Base-by-base conservation (phyloP, 1,140 invertebrate genomes). In the Drosophila baimaii region DNA sequence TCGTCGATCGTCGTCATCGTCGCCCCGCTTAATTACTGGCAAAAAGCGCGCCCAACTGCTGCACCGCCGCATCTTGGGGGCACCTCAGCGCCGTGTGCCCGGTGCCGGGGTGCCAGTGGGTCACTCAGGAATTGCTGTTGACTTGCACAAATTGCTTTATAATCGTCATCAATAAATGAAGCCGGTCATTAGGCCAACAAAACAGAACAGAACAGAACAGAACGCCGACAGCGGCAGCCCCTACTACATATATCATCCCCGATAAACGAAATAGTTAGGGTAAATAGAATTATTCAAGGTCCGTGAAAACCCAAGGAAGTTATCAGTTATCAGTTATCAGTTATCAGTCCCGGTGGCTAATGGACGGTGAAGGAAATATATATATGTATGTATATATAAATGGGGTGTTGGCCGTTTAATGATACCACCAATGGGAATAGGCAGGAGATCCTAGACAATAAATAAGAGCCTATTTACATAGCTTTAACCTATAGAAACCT, bases 81-180 rank as follows among this genome's bases (percentile, higher is more conserved):
- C 51, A 75, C 52, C 57, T 61, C 39, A 25, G 21, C 5, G 23
- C 10, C 31, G 7, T n/a, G n/a, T n/a, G n/a, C n/a, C n/a, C n/a
- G n/a, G 21, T 12, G 23, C 10, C 31, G 7, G 23, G 15, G 29
- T 52, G 31, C 63, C 52, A 77, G 29, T 78, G 75, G 75, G 75
- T 78, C 75, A 77, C 65, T 43, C 75, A 58, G 58, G 31, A 58
- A 70, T 63, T 77, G 57, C 77, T 78, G 65, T 78, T 78, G 74
- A 78, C 75, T 78, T 47, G 82, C 84, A 86, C 84, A 89, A 89
- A 89, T 89, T 89, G 85, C 84, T 89, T 89, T 89, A 89, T 89
- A 89, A 89, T 89, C 84, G 74, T 81, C 85, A 89, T 89, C 84
- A 89, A 89, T 89, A 89, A 88, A 78, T 81, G 52, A 89, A 88